A percentile compares a stretch with the other conserved stretches of the same genome.
phyloP scores from a whole-genome alignment of 2,888 invertebrate genomes.

The Hyposoter didymator region DNA sequence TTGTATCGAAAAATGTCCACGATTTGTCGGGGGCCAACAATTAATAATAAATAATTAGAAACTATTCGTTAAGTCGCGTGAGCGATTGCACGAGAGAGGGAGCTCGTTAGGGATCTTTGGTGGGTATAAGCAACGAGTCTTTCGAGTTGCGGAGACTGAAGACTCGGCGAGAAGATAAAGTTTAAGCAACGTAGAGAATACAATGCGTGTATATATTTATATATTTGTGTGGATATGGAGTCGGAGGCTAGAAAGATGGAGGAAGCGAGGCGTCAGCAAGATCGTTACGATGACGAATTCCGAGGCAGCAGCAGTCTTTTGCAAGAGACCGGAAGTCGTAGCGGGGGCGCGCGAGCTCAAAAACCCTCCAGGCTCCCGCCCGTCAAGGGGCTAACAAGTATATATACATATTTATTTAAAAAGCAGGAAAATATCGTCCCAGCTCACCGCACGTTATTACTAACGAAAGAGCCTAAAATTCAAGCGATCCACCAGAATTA shows the following conservation, averaged over 20 bases:
- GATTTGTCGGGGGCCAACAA: constrained; percentile 7
- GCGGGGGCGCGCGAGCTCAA: constrained; percentile 70
- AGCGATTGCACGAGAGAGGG: constrained; percentile 1
- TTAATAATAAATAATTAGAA: constrained; percentile 80
- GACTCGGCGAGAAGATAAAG: constrained; percentile 21
- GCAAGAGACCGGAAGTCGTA: constrained; percentile 76
- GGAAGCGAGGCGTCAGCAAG: constrained; percentile 83
- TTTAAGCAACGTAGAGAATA: neutral
- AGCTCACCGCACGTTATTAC: constrained; percentile 33
- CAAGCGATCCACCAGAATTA: constrained; percentile 28
- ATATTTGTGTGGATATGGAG: constrained; percentile 14
- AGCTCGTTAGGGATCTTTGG: constrained; percentile 54
- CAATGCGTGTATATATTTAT: constrained; percentile 21
- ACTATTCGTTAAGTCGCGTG: constrained; percentile 80
- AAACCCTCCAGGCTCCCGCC: constrained; percentile 61
- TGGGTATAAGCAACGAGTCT: constrained; percentile 40
- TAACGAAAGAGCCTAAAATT: constrained; percentile 63
- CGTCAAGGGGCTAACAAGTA: constrained; percentile 7
- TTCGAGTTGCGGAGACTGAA: constrained; percentile 31
- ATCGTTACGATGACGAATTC: constrained; percentile 83
- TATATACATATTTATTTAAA: constrained; percentile 34
- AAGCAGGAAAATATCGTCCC: constrained; percentile 17
- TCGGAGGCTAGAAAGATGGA: constrained; percentile 66
- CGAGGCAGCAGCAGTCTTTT: constrained; percentile 65
- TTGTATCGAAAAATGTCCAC: neutral